Evolutionary conservation across 2,797 vertebrate genomes (phyloP).

Genomic region (Oreochromis mossambicus): DNA sequence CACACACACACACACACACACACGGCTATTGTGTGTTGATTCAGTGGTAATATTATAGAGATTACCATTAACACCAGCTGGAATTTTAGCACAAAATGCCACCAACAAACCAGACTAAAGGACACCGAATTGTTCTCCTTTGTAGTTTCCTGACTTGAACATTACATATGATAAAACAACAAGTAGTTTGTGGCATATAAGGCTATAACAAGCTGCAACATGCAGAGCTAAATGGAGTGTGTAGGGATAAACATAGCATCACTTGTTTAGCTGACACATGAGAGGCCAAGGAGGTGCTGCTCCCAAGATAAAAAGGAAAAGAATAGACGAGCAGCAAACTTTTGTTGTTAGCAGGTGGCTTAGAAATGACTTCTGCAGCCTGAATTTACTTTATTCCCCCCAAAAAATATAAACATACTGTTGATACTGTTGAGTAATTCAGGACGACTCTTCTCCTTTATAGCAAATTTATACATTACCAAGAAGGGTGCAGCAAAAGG

Average conservation of each 20-base stretch:
- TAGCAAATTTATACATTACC: neutral
- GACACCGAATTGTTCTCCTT: neutral
- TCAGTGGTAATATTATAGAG: neutral
- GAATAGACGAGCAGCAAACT: neutral
- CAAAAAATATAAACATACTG: neutral
- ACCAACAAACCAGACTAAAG: neutral
- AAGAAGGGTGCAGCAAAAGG: neutral
- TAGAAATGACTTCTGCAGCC: neutral
- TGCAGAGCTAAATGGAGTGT: neutral
- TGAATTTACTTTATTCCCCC: neutral
- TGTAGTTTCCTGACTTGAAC: neutral
- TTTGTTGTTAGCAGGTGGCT: neutral
- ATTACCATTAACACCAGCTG: neutral
- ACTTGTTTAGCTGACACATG: constrained; percentile 16
- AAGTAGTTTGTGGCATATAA: neutral
- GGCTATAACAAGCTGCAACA: constrained; percentile 10
- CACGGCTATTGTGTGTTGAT: neutral
- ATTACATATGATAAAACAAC: neutral
- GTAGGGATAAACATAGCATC: constrained; percentile 28
- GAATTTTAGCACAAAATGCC: neutral
- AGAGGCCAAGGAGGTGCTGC: neutral
- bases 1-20: neutral
- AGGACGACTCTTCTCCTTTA: neutral
- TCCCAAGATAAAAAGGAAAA: constrained; percentile 8
- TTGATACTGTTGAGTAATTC: neutral